Percentiles rank a stretch among this genome's conserved stretches.
These are phyloP conservation scores for Dynastes hyllus DNA, from an alignment of 2,888 invertebrate species.

Conservation along the genomic window DNA sequence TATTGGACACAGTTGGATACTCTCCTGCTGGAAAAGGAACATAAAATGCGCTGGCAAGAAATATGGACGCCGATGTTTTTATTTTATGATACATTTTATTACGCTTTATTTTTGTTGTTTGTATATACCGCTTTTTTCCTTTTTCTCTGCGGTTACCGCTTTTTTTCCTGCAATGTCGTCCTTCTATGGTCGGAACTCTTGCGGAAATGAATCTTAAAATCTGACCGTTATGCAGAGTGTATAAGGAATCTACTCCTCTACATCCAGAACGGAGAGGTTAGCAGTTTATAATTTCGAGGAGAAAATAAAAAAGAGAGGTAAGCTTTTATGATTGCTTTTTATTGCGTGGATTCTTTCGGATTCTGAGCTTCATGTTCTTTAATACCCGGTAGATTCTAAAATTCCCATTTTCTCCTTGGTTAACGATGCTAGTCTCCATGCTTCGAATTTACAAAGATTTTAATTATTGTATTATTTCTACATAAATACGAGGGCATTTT, in stretches of 20 bases:
- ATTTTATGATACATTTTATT: slow-evolving; percentile 50
- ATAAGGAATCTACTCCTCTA: neutral
- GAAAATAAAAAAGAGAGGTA: slow-evolving; percentile 17
- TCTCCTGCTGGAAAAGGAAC: slow-evolving; percentile 22
- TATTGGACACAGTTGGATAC: slow-evolving; percentile 48
- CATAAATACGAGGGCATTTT: no score
- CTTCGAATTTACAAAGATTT: no score
- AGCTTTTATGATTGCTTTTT: slow-evolving; percentile 33
- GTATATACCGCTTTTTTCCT: slow-evolving; percentile 20
- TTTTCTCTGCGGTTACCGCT: neutral
- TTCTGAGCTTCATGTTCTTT: neutral
- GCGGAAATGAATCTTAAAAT: slow-evolving; percentile 49
- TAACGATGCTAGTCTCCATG: no score
- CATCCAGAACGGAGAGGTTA: slow-evolving; percentile 4
- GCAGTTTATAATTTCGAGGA: slow-evolving; percentile 36
- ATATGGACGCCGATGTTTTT: slow-evolving; percentile 49
- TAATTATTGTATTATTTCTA: no score
- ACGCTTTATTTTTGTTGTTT: slow-evolving; percentile 47
- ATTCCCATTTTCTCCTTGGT: no score
- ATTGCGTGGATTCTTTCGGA: neutral
- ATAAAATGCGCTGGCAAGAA: slow-evolving; percentile 45
- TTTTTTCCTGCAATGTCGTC: neutral
- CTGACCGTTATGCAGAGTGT: slow-evolving; percentile 8
- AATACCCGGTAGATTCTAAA: no score
- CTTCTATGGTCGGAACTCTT: neutral